These are phyloP conservation scores for Spondyliosoma cantharus DNA, from an alignment of 2,797 vertebrate genomes.

Conservation along the genomic window DNA sequence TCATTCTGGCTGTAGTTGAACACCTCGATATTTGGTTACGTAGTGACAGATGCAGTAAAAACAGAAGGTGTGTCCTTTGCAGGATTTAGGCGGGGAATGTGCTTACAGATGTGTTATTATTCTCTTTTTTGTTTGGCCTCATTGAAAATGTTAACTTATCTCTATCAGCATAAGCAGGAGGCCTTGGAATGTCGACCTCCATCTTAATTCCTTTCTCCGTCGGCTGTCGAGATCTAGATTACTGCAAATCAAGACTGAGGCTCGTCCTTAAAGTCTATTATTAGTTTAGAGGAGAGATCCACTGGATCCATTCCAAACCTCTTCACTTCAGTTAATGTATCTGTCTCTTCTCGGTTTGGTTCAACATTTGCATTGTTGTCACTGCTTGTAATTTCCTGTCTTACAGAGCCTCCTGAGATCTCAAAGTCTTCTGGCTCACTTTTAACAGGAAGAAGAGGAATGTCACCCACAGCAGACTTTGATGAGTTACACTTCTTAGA, in stretches of 20 bases:
- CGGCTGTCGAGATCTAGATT: conserved; percentile 14
- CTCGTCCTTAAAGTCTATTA: conserved; percentile 55
- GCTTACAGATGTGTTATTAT: neutral
- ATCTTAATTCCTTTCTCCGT: conserved; percentile 43
- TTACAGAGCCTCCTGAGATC: conserved; percentile 26
- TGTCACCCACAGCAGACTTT: neutral
- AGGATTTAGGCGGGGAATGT: conserved; percentile 14
- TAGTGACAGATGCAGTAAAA: conserved; percentile 8
- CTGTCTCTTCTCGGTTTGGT: conserved; percentile 1
- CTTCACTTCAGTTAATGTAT: conserved; percentile 10
- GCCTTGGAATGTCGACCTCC: conserved; percentile 30
- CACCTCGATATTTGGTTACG: conserved; percentile 22
- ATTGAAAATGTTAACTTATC: conserved; percentile 2
- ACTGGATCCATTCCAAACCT: conserved; percentile 26
- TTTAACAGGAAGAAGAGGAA: conserved; percentile 48
- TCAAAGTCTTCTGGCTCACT: conserved; percentile 52
- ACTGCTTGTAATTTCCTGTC: neutral
- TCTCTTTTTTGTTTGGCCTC: neutral
- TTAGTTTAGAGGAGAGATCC: conserved; percentile 27
- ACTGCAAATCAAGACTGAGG: neutral
- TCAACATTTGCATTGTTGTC: neutral
- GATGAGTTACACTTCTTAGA: conserved; percentile 57
- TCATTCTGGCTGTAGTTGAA: conserved; percentile 10
- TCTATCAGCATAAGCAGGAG: neutral
- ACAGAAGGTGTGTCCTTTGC: conserved; percentile 9